phyloP scores from a whole-genome alignment of 2,113 vertebrate species.

The Collichthys lucidus region DNA sequence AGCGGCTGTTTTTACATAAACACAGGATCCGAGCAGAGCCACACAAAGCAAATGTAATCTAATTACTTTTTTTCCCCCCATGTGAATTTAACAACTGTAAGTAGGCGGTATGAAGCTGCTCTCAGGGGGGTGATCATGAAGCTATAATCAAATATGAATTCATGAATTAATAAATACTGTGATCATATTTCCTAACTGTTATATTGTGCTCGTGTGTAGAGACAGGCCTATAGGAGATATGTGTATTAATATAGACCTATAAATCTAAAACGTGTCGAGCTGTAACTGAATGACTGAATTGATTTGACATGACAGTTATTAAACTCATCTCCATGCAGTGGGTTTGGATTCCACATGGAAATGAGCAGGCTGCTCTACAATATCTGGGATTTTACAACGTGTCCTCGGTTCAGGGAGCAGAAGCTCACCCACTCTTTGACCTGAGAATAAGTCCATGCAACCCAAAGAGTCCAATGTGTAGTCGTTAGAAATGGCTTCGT shows the following conservation, averaged over 20 bases:
- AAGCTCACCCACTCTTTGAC: neutral
- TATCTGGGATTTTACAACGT: neutral
- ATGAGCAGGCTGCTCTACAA: neutral
- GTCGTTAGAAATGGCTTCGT: no score
- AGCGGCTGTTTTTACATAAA: slow-evolving; percentile 65
- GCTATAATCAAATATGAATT: neutral
- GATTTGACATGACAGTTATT: neutral
- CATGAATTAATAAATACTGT: no score
- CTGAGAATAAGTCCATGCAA: neutral
- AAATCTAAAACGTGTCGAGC: neutral
- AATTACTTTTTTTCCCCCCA: neutral
- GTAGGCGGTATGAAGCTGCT: neutral
- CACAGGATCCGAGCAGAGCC: neutral
- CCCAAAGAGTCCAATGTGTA: no score
- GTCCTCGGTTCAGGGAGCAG: neutral
- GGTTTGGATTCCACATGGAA: slow-evolving; percentile 12
- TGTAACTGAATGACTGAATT: neutral
- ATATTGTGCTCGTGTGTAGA: neutral
- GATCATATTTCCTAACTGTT: no score
- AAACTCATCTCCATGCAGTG: neutral
- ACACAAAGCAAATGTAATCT: neutral
- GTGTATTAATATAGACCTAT: no score
- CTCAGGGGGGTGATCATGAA: neutral
- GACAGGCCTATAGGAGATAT: neutral
- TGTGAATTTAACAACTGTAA: neutral